These are phyloP conservation scores for Drosophila lini DNA, from an alignment of 1,140 invertebrate species.

Conservation along the genomic window DNA sequence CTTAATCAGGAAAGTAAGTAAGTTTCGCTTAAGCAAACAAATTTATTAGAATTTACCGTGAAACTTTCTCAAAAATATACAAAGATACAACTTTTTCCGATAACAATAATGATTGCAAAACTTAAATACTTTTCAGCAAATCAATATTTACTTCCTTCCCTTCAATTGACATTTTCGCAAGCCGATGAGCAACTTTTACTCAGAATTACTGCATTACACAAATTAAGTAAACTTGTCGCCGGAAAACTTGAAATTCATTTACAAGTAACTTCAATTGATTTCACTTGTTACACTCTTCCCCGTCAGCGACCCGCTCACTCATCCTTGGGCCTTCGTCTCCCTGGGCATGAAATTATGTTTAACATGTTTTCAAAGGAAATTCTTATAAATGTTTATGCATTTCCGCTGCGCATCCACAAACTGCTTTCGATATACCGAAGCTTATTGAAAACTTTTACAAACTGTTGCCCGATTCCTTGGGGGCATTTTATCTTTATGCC, in stretches of 20 bases:
- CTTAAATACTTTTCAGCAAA: neutral
- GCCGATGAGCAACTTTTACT: neutral
- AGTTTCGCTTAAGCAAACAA: too few species aligned
- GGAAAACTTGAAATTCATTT: slow-evolving; percentile 37
- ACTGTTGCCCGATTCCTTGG: slow-evolving; percentile 69
- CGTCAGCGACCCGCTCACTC: neutral
- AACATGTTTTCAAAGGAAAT: slow-evolving; percentile 66
- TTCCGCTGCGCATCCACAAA: slow-evolving; percentile 56
- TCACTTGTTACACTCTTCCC: slow-evolving; percentile 31
- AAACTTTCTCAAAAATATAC: neutral
- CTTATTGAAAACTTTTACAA: slow-evolving; percentile 77
- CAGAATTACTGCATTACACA: slow-evolving; percentile 9
- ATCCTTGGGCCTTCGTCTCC: neutral
- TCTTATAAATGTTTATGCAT: slow-evolving; percentile 77
- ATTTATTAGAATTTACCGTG: neutral
- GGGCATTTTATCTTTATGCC: slow-evolving; percentile 71
- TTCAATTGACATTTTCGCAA: neutral
- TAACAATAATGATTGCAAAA: neutral
- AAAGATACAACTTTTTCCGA: neutral
- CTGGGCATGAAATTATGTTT: slow-evolving; percentile 66
- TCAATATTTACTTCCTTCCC: neutral
- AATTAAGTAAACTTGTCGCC: slow-evolving; percentile 23
- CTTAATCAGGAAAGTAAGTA: neutral
- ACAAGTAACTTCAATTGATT: slow-evolving; percentile 55
- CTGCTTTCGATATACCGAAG: slow-evolving; percentile 46